These are phyloP conservation scores for Intellagama lesueurii DNA, from an alignment of 2,797 vertebrate genomes.

Conservation along the genomic window DNA sequence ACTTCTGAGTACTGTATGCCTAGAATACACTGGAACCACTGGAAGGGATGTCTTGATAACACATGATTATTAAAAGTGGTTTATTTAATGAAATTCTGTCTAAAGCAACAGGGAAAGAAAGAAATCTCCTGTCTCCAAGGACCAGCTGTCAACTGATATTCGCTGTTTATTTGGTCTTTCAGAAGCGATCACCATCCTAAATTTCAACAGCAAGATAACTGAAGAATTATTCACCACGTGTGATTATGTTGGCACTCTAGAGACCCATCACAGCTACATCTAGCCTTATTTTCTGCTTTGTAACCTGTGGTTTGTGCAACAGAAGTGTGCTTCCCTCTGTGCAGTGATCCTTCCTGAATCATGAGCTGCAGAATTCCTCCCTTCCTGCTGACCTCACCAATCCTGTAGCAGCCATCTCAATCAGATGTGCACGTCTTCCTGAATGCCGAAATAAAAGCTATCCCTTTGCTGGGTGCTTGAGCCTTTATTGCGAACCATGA, in stretches of 20 bases:
- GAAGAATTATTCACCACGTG: not conserved
- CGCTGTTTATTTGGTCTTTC: not conserved
- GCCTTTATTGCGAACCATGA: not conserved
- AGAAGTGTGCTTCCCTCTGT: too few species aligned
- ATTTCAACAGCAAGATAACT: not conserved
- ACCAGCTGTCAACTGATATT: too few species aligned
- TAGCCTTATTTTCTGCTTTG: not conserved
- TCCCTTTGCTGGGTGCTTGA: not conserved
- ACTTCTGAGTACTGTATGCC: too few species aligned
- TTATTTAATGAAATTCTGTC: too few species aligned
- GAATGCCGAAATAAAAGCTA: not conserved
- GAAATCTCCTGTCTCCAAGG: not conserved
- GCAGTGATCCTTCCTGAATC: too few species aligned
- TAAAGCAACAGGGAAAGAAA: not conserved
- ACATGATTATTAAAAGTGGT: too few species aligned
- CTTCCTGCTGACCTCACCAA: too few species aligned
- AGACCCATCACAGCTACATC: not conserved
- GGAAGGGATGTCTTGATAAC: too few species aligned
- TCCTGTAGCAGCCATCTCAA: not conserved
- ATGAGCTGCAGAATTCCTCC: too few species aligned
- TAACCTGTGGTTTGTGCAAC: too few species aligned
- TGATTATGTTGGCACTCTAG: not conserved
- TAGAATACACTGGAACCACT: too few species aligned
- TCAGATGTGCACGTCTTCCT: not conserved
- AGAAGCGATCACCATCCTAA: not conserved